Conservation (phyloP, 2,113 vertebrate species). For the Leucopsar rothschildi region DNA sequence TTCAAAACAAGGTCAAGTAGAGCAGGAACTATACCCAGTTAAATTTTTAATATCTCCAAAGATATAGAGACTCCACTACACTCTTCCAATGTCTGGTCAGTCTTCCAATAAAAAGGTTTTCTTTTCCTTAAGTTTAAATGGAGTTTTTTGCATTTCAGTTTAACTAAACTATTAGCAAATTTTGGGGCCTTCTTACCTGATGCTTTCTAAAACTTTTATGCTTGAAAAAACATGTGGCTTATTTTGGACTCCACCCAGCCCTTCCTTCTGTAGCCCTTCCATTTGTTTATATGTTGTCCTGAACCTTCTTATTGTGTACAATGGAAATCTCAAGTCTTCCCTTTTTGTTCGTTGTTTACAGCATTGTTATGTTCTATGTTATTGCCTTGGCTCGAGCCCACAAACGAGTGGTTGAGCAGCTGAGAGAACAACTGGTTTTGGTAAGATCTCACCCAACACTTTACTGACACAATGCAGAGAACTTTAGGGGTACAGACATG, state of each 20-base stretch:
- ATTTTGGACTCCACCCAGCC: not conserved
- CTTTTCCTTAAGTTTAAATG: not conserved
- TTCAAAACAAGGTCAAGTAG: not conserved
- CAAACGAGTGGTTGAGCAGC: slow-evolving; percentile 84
- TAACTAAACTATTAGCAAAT: not conserved
- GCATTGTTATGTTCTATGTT: slow-evolving; percentile 91
- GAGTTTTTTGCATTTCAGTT: not conserved
- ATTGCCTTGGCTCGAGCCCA: slow-evolving; percentile 91
- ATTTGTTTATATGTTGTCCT: not conserved
- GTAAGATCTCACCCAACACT: slow-evolving; percentile 68
- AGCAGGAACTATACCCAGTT: not conserved
- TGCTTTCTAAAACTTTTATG: not conserved
- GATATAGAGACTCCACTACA: not conserved
- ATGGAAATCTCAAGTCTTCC: not conserved
- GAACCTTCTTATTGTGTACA: accelerated
- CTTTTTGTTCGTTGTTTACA: slow-evolving; percentile 54
- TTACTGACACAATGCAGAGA: not conserved
- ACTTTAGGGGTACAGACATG: not conserved
- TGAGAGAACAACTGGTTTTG: slow-evolving; percentile 87
- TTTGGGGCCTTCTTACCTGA: not conserved
- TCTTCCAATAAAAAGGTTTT: not conserved
- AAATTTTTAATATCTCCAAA: not conserved
- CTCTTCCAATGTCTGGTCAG: not conserved
- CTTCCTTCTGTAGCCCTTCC: not conserved
- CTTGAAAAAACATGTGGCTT: not conserved